Percentiles rank a stretch among this genome's conserved stretches.
phyloP scores from a whole-genome alignment of 1,140 invertebrate genomes.

The Zaprionus taronus region DNA sequence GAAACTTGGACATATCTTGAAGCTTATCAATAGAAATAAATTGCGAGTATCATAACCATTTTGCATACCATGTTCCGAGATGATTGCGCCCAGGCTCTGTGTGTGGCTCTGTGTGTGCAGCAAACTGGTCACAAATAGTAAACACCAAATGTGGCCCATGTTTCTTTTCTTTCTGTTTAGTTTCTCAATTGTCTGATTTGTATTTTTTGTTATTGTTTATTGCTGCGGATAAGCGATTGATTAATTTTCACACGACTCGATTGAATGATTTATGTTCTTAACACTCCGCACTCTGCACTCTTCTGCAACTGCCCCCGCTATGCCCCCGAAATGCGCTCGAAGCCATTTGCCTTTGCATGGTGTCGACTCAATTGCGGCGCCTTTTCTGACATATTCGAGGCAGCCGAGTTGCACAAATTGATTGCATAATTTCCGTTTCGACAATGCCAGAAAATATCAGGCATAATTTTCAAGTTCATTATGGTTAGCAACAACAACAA shows the following conservation, averaged over 20 bases:
- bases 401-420: constrained; percentile 74
- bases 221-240: not conserved
- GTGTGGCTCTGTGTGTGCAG: constrained; percentile 64
- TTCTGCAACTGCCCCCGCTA: not conserved
- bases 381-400: constrained; percentile 60
- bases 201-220: not conserved
- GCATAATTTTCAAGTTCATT: constrained; percentile 71
- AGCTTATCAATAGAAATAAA: not conserved
- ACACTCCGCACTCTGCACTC: not conserved
- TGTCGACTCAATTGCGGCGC: constrained; percentile 34
- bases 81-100: constrained; percentile 53
- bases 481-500: constrained; percentile 38
- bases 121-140: constrained; percentile 66
- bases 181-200: constrained; percentile 4
- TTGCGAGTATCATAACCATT: constrained; percentile 2
- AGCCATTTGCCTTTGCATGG: constrained; percentile 34
- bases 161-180: not conserved
- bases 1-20: too few relatives aligned
- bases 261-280: constrained; percentile 5
- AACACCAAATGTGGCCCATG: constrained; percentile 68
- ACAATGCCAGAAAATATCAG: constrained; percentile 53
- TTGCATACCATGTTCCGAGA: constrained; percentile 58
- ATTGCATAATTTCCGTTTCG: constrained; percentile 75
- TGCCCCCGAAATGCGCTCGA: constrained; percentile 30
- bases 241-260: not conserved